Conservation (phyloP, 2,113 vertebrate species). For the Ondatra zibethicus region DNA sequence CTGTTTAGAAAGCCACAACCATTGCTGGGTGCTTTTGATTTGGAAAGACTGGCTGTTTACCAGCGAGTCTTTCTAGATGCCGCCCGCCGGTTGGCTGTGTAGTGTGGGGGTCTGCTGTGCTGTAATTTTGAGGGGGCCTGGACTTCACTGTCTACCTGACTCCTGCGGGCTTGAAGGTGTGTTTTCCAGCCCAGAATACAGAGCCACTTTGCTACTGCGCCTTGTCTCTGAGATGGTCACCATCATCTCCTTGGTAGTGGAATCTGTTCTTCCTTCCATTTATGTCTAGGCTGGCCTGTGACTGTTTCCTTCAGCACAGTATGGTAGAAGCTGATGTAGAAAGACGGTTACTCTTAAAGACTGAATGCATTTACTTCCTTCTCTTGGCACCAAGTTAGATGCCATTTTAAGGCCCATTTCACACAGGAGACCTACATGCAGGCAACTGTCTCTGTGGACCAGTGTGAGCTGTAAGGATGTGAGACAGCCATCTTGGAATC, state of each 20-base stretch:
- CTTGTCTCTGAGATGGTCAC: not conserved
- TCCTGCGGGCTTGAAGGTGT: not conserved
- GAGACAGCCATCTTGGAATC: not conserved
- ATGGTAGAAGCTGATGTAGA: not conserved
- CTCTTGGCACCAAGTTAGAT: not conserved
- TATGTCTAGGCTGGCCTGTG: not conserved
- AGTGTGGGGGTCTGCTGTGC: not conserved
- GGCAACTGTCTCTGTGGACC: not conserved
- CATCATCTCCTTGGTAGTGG: not conserved
- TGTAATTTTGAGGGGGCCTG: not conserved
- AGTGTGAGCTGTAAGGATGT: not conserved
- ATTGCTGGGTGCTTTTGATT: slow-evolving; percentile 76
- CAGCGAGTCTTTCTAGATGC: slow-evolving; percentile 50
- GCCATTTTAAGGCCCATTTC: not conserved
- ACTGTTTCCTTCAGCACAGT: not conserved
- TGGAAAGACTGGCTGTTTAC: slow-evolving; percentile 69
- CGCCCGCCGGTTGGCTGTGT: not conserved
- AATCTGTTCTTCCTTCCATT: not conserved
- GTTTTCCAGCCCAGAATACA: not conserved
- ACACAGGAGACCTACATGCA: not conserved
- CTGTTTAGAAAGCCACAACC: slow-evolving; percentile 70
- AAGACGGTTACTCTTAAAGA: not conserved
- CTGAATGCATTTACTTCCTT: slow-evolving; percentile 1
- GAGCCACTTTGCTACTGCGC: not conserved
- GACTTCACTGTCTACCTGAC: not conserved